Evolutionary conservation across 2,797 vertebrate genomes (phyloP), one percentile per base, ranked within the genome.

Genomic region (Salmo trutta): DNA sequence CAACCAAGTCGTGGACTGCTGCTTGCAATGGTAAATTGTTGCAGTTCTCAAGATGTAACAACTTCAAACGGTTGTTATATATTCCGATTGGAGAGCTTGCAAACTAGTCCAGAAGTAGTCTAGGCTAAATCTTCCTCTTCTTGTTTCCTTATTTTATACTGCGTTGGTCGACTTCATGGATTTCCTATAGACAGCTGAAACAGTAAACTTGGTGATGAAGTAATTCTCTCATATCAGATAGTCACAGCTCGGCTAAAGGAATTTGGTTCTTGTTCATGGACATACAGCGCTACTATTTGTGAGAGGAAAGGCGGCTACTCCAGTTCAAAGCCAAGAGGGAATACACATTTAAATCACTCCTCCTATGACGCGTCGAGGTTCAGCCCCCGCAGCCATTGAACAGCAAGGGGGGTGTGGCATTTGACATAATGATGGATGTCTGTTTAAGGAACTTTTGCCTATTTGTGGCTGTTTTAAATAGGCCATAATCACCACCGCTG

Each of bases 401-500:
- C 7, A 36, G 0, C 0, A 51, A 77, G 82, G 76, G 79, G 80
- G 88, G 92, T 24, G 84, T 53, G 86, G 79, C 17, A 8, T 8
- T 47, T 79, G 85, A 80, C 91, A 90, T 82, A 74, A 87, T 90
- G 85, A 89, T 89, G 59, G 86, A 89, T 90, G 85, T 83, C 81
- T 83, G 76, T 85, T 85, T 81, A 81, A 82, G 81, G 74, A 86
- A 85, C 81, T 85, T 82, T 73, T 81, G 66, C 71, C 59, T 71
- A 51, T 33, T 77, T 41, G 74, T 73, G 77, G 67, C 79, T 67
- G 79, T 80, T 85, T 86, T 84, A 81, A 86, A 82, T 70, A 70
- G 74, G 56, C 76, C 73, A 76, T 85, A 81, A 87, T 88, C 81
- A 84, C 67, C 77, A 71, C 74, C 77, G 72, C 76, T 74, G 80